These are phyloP conservation scores for Drosophila orena DNA, from an alignment of 1,140 invertebrate species.

Conservation along the genomic window DNA sequence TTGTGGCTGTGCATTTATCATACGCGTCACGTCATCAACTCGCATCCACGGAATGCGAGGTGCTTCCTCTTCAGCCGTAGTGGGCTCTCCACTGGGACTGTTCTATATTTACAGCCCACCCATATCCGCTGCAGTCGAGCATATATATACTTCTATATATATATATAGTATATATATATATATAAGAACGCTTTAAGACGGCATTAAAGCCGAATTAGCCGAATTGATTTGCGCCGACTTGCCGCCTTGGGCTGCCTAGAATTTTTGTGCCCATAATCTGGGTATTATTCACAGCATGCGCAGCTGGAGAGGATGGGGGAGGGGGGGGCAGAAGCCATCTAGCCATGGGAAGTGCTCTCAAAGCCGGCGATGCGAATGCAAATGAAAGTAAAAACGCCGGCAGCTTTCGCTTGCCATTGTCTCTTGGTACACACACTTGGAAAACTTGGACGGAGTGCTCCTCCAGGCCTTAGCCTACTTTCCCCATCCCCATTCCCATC, in stretches of 20 bases:
- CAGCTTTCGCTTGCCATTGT: slow-evolving; percentile 1
- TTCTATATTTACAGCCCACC: neutral
- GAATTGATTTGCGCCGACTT: slow-evolving; percentile 25
- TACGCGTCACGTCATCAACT: slow-evolving; percentile 12
- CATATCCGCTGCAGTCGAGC: neutral
- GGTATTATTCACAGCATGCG: slow-evolving; percentile 30
- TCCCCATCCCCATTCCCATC: no score
- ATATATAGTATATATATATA: neutral
- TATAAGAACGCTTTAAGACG: slow-evolving; percentile 1
- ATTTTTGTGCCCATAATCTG: slow-evolving; percentile 20
- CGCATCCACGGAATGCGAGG: neutral
- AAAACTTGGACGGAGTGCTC: neutral
- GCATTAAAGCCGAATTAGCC: slow-evolving; percentile 28
- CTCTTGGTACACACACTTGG: no score
- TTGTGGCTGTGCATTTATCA: slow-evolving; percentile 6
- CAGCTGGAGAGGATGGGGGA: neutral
- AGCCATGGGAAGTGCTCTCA: slow-evolving; percentile 24
- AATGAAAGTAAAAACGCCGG: slow-evolving; percentile 49
- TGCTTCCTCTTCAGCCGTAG: neutral
- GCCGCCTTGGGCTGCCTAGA: slow-evolving; percentile 12
- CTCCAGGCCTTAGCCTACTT: neutral
- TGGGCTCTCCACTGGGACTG: neutral
- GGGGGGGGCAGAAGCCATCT: slow-evolving; percentile 8
- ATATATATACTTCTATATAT: neutral
- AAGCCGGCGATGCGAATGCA: slow-evolving; percentile 44